Evolutionary conservation across 2,113 vertebrate genomes (phyloP).

Genomic region (Crocuta crocuta): DNA sequence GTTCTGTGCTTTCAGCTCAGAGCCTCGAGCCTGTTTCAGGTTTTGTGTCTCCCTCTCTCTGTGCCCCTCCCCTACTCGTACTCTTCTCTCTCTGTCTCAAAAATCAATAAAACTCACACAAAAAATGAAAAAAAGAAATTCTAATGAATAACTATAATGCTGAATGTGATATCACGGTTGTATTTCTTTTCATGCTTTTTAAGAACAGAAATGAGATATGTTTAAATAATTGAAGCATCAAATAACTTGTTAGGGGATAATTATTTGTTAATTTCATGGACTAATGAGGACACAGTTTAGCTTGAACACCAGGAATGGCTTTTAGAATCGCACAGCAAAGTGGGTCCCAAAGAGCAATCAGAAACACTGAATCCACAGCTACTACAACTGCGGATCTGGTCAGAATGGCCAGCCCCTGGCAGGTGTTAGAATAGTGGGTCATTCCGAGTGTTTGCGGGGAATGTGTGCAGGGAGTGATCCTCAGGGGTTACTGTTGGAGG

Average conservation of each 20-base stretch:
- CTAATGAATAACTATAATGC: neutral
- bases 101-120: neutral
- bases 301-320: neutral
- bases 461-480: neutral
- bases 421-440: neutral
- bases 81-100: too few species aligned
- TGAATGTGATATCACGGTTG: too few species aligned
- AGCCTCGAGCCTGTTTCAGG: too few species aligned
- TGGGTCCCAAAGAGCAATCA: too few species aligned
- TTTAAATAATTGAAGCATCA: neutral
- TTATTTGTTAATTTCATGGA: neutral
- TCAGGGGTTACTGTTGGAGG: neutral
- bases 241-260: neutral
- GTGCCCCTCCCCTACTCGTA: too few species aligned
- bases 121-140: neutral
- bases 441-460: neutral
- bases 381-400: neutral
- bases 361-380: neutral
- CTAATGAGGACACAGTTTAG: neutral
- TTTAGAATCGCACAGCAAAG: neutral
- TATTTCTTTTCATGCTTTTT: neutral
- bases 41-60: too few species aligned
- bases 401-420: neutral
- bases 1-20: too few species aligned
- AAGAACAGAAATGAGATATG: neutral